Base-by-base conservation (phyloP, 64 coral and sea anemone genomes). In the Exaiptasia diaphana region DNA sequence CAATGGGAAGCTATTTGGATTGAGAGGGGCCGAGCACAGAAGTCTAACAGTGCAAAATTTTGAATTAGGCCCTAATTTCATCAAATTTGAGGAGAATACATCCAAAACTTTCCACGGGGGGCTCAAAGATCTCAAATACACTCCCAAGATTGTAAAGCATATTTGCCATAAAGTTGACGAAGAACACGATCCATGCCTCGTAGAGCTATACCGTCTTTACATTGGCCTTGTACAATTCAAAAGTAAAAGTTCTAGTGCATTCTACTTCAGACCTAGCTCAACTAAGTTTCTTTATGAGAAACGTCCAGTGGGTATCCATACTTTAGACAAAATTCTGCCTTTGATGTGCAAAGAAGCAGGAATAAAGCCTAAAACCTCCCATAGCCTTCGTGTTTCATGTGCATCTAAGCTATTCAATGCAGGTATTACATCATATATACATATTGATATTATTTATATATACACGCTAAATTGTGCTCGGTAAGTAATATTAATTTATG, bases 41-140 rank as follows among this genome's bases (percentile, higher is more conserved):
- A 64, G 13, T 55, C 49, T 78, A 12, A 50, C n/a, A 33, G 22
- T 87, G 24, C 46, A 77, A 12, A 67, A 76, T 48, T 86, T 76
- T 86, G 40, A 86, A 48, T 3, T 76, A 39, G 71, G 58, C 21
- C 31, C 45, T 7, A 86, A 58, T 58, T 72, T 24, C 8, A 41
- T 73, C 15, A 13, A 21, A 9, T 71, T 83, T 83, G 64, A 83
- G 23, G 73, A 86, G 40, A 86, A 86, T 53, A 41, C 32, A 23
- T 77, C 41, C 22, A 86, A 86, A 77, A 77, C 83, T 22, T 86
- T 69, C 68, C 83, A 86, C 55, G 71, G 58, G 22, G 83, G 59
- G 22, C 29, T 86, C 33, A 56, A 31, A 20, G 49, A 87, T 67
- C 41, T 85, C n/a, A 85, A 85, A 37, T 85, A 85, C 45, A 53